Percentiles rank a stretch among this genome's conserved stretches.
phyloP scores from a whole-genome alignment of 2,888 invertebrate species.

The Zaprionus bogoriensis region DNA sequence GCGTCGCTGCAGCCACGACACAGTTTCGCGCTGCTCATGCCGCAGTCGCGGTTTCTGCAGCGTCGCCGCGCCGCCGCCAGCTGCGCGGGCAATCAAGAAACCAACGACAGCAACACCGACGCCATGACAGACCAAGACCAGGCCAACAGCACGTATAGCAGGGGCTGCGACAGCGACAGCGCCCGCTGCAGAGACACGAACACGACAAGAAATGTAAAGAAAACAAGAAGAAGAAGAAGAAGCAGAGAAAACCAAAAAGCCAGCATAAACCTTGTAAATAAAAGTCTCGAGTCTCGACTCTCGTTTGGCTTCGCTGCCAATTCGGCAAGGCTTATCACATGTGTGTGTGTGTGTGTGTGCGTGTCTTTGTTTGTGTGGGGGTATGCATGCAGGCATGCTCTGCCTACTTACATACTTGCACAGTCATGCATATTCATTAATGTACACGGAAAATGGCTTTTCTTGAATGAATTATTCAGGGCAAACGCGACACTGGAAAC shows the following conservation, averaged over 20 bases:
- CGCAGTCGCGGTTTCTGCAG: conserved; percentile 43
- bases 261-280: conserved; percentile 41
- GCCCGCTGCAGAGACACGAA: conserved; percentile 3
- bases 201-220: conserved; percentile 20
- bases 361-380: neutral
- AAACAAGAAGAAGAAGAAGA: too few species aligned
- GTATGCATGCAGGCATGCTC: neutral
- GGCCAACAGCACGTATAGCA: conserved; percentile 34
- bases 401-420: neutral
- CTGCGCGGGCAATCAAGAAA: conserved; percentile 45
- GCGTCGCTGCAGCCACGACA: conserved; percentile 56
- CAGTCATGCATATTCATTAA: conserved; percentile 68
- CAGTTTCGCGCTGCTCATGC: conserved; percentile 31
- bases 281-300: too few species aligned
- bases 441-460: conserved; percentile 64
- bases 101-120: conserved; percentile 28
- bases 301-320: conserved; percentile 26
- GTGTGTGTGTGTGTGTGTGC: neutral
- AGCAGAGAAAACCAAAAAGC: conserved; percentile 11
- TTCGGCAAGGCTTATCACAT: conserved; percentile 49
- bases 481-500: conserved; percentile 31
- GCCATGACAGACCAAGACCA: conserved; percentile 48
- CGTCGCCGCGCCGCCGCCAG: neutral
- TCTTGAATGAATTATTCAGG: conserved; percentile 75
- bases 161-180: conserved; percentile 9